A percentile compares a stretch with the other conserved stretches of the same genome.
Conservation (phyloP, 2,888 invertebrate species). For the Brenthis daphne region DNA sequence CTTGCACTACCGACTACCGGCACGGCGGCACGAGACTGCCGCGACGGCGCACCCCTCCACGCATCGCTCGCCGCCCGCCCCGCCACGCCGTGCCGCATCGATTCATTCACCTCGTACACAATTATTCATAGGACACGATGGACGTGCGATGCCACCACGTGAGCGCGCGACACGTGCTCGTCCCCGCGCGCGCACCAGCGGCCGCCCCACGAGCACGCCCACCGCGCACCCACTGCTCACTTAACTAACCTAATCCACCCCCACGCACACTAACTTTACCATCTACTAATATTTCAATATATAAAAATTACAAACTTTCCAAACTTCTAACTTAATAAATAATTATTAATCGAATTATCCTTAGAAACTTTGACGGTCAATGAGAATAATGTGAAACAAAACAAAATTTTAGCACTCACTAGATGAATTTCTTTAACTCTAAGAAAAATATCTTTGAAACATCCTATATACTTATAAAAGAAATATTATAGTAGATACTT, state of each 20-base stretch:
- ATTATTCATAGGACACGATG: conserved; percentile 80
- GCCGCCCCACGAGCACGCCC: conserved; percentile 53
- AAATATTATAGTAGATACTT: no score
- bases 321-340: neutral
- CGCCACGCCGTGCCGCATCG: conserved; percentile 70
- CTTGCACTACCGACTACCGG: conserved; percentile 87
- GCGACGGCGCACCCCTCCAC: conserved; percentile 68
- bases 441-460: no score
- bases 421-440: neutral
- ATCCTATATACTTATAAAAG: no score
- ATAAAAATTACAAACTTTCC: conserved; percentile 17
- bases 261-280: conserved; percentile 22
- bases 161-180: conserved; percentile 77
- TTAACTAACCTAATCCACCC: conserved; percentile 27
- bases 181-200: conserved; percentile 52
- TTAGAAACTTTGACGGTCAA: neutral
- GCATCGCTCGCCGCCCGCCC: conserved; percentile 60
- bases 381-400: neutral
- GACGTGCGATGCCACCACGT: conserved; percentile 71
- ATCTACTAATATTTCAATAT: conserved; percentile 8
- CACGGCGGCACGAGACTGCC: conserved; percentile 88
- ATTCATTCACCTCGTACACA: conserved; percentile 80
- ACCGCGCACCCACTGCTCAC: conserved; percentile 47
- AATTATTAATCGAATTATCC: neutral
- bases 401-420: neutral